Evolutionary conservation across 2,797 vertebrate species (phyloP).

Genomic region (Lates japonicus): DNA sequence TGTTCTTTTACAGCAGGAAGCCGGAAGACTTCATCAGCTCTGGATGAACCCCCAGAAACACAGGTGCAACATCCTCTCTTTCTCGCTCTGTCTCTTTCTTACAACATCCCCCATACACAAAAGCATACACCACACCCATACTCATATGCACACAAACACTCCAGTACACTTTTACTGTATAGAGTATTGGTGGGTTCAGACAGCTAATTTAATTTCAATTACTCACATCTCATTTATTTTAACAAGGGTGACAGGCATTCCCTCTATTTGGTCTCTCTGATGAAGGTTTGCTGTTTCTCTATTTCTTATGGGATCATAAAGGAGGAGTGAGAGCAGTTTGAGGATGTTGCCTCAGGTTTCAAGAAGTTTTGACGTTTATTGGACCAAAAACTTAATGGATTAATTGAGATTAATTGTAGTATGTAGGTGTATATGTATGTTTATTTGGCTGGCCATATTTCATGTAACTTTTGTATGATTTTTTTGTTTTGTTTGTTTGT

Average conservation of each 20-base stretch:
- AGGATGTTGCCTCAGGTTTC: neutral
- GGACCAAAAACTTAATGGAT: neutral
- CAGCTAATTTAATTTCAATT: neutral
- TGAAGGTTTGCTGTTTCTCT: neutral
- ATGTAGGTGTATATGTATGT: too few relatives aligned
- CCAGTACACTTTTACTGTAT: constrained; percentile 6
- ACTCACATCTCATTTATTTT: neutral
- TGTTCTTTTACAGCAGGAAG: constrained; percentile 61
- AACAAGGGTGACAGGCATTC: neutral
- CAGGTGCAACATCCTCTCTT: constrained; percentile 48
- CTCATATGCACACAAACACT: neutral
- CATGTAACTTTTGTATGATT: too few relatives aligned
- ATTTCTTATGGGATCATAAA: neutral
- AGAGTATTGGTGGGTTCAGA: neutral
- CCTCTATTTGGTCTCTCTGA: neutral
- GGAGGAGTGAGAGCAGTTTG: neutral
- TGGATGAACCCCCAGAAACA: constrained; percentile 64
- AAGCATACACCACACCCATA: constrained; percentile 6
- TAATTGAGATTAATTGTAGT: neutral
- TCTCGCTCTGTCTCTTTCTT: constrained; percentile 11
- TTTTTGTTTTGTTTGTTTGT: too few relatives aligned
- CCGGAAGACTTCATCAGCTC: constrained; percentile 72
- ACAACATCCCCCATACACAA: neutral
- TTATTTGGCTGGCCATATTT: too few relatives aligned
- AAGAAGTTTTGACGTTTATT: neutral